Evolutionary conservation across 2,113 vertebrate species (phyloP), one percentile per base, ranked within the genome.

Genomic region (Brienomyrus longianalis): DNA sequence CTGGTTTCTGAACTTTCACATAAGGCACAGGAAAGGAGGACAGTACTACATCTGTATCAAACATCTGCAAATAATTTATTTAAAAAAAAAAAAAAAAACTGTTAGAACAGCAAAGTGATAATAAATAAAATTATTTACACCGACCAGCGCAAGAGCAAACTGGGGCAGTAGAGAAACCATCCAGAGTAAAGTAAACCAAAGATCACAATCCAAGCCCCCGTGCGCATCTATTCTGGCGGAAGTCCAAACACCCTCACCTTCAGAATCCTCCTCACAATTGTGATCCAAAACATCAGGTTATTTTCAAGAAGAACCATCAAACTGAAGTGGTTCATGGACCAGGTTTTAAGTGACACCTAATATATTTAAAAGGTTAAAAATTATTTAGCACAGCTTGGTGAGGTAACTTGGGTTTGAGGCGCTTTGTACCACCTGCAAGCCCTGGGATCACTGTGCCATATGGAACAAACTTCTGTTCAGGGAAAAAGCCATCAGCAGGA

Each of bases 41-140:
- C 87, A 89, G 35, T 88, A 83, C 88, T 1, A 23, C 11, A 17
- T 80, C 47, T 83, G 84, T 86, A 50, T 86, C 89, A 90, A 89
- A 89, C 70, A 83, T 62, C 59, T 90, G 86, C 50, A 88, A 88
- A 90, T 86, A 91, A 89, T 90, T 90, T 90, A 92, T 92, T 90
- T 87, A 86, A 90, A 90, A 77, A 74, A 74, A 77, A 74, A 62
- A 77, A 91, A 92, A 86, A 92, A 90, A 90, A 92, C 86, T 89
- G 88, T 90, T 88, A 89, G 54, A 89, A 90, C 86, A 91, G 48
- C 66, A 84, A 90, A 54, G 62, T 83, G 52, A 84, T 88, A 88
- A 91, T 45, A 89, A 89, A 90, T 74, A 90, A 62, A 23, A 83
- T 52, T 89, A 51, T 91, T 86, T 45, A 59, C 88, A 91, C 45